Evolutionary conservation across 2,113 vertebrate genomes (phyloP).

Genomic region (Potamarius usumacintae): DNA sequence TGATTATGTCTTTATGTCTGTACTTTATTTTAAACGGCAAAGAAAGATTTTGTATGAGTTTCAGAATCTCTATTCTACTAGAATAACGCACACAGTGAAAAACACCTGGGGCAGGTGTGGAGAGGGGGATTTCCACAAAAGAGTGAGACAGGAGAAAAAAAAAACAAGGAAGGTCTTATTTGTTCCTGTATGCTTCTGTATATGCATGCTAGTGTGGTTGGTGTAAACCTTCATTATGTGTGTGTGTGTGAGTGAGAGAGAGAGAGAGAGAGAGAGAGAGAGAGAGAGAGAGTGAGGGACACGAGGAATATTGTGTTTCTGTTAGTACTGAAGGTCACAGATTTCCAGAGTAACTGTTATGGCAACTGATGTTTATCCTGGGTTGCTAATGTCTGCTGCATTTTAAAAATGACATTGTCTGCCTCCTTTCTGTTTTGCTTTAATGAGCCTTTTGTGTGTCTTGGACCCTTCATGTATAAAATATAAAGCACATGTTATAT

Average conservation of each 20-base stretch:
- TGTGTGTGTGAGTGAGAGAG: not conserved
- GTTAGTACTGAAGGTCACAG: slow-evolving; percentile 9
- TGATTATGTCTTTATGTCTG: slow-evolving; percentile 7
- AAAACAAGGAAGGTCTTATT: not conserved
- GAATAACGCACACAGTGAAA: slow-evolving; percentile 11
- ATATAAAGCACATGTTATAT: not conserved
- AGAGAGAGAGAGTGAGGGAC: not conserved
- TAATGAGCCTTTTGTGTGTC: slow-evolving; percentile 12
- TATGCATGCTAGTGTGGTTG: not conserved
- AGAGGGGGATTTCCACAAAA: slow-evolving; percentile 16
- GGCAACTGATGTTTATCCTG: slow-evolving; percentile 37
- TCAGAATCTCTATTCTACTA: not conserved
- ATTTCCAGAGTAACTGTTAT: slow-evolving; percentile 31
- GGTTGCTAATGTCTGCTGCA: slow-evolving; percentile 29
- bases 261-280: not conserved
- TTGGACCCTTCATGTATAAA: not conserved
- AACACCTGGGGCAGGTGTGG: slow-evolving; percentile 24
- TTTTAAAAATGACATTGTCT: slow-evolving; percentile 23
- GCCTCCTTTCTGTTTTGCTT: not conserved
- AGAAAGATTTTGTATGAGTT: not conserved
- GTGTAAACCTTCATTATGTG: not conserved
- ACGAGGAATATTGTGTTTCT: slow-evolving; percentile 21
- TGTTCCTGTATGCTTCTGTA: not conserved
- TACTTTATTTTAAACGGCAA: not conserved
- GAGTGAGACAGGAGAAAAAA: not conserved